Evolutionary conservation across 2,888 invertebrate genomes (phyloP).

Genomic region (Auanema sp.): DNA sequence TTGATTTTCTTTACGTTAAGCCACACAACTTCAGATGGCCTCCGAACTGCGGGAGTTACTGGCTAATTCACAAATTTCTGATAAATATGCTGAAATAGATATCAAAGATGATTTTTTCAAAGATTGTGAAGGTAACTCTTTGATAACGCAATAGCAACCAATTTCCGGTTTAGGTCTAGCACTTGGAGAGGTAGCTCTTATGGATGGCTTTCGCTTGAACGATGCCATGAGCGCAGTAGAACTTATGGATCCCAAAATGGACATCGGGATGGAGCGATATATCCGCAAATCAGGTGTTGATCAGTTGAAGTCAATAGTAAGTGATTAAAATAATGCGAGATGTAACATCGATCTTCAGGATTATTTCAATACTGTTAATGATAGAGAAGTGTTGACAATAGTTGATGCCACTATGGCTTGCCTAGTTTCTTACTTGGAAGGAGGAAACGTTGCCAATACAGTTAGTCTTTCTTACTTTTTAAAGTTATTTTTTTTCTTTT

Average conservation of each 20-base stretch:
- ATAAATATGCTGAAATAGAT: too few species aligned
- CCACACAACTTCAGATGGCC: too few species aligned
- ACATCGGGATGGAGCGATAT: constrained; percentile 89
- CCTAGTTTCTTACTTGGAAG: constrained; percentile 92
- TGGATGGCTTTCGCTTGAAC: constrained; percentile 71
- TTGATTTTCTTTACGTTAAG: too few species aligned
- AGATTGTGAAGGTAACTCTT: too few species aligned
- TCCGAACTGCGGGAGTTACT: too few species aligned
- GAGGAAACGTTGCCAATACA: constrained; percentile 92
- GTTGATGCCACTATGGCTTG: constrained; percentile 91
- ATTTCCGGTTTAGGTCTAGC: constrained; percentile 26
- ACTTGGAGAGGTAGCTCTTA: constrained; percentile 31
- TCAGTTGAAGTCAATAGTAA: background rate
- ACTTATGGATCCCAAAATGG: constrained; percentile 99
- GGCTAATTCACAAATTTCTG: too few species aligned
- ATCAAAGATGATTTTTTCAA: too few species aligned
- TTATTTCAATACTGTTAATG: constrained; percentile 13
- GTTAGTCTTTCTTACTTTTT: constrained; percentile 67
- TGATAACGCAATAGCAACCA: background rate
- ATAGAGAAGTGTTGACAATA: constrained; percentile 74
- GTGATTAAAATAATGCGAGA: background rate
- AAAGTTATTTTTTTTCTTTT: constrained; percentile 8
- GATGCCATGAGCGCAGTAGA: constrained; percentile 99
- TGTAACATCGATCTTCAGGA: constrained; percentile 11
- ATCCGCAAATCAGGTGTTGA: constrained; percentile 10